Percentiles rank a stretch among this genome's conserved stretches.
These are phyloP conservation scores for Spisula solida DNA, from an alignment of 2,888 invertebrate species.

Conservation along the genomic window DNA sequence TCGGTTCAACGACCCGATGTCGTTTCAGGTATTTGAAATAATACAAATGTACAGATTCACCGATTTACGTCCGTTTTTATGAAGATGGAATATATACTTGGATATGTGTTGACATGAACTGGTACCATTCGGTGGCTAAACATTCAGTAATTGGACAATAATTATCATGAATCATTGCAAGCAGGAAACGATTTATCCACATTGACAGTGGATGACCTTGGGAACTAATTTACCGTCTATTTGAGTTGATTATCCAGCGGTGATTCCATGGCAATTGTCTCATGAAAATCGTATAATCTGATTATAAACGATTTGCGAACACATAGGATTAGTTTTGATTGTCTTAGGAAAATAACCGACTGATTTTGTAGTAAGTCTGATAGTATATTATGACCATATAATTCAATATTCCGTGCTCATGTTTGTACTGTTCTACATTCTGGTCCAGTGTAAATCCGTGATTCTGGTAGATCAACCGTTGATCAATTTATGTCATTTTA, in stretches of 20 bases:
- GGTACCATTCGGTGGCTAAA: neutral
- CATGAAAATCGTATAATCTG: neutral
- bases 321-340: neutral
- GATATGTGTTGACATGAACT: neutral
- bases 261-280: neutral
- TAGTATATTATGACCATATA: too few species aligned
- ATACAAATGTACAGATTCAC: too few species aligned
- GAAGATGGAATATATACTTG: too few species aligned
- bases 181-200: neutral
- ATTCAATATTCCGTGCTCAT: too few species aligned
- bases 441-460: too few species aligned
- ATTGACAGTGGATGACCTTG: slow-evolving; percentile 6
- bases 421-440: too few species aligned
- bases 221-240: neutral
- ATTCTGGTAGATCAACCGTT: too few species aligned
- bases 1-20: neutral
- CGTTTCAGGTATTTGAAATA: neutral
- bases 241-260: neutral
- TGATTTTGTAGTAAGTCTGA: neutral
- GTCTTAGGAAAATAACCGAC: neutral
- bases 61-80: too few species aligned
- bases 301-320: neutral
- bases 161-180: neutral
- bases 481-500: too few species aligned
- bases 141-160: neutral